phyloP scores from a whole-genome alignment of 2,888 invertebrate species.

The Erebia palarica region DNA sequence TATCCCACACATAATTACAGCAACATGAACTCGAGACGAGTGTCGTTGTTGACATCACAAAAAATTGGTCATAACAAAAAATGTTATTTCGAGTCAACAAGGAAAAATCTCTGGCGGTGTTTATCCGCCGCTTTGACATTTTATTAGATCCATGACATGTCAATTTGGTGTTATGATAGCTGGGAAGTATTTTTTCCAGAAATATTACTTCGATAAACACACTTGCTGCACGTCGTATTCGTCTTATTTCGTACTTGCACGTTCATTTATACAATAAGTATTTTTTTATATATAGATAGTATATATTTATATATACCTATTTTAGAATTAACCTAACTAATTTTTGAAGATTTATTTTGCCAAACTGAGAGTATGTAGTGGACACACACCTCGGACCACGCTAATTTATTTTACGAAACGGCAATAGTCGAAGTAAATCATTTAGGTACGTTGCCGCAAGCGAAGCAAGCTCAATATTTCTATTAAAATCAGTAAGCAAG shows the following conservation, averaged over 20 bases:
- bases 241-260: not conserved
- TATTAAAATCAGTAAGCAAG: no score
- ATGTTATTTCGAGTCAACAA: not conserved
- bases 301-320: no score
- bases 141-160: conserved; percentile 15
- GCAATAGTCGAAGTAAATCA: no score
- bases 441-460: no score
- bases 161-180: conserved; percentile 15
- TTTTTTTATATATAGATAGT: no score
- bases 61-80: conserved; percentile 3
- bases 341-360: no score
- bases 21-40: not conserved
- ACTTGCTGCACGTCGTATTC: no score
- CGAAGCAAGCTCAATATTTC: no score
- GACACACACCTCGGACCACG: no score
- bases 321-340: no score
- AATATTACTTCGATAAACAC: not conserved
- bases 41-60: conserved; percentile 7
- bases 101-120: conserved; percentile 15
- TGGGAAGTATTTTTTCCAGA: conserved; percentile 1
- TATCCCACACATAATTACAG: not conserved
- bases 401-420: no score
- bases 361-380: no score
- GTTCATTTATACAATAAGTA: not conserved
- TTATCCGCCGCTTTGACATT: conserved; percentile 12